phyloP scores from a whole-genome alignment of 2,113 vertebrate species.

The Bettongia penicillata region DNA sequence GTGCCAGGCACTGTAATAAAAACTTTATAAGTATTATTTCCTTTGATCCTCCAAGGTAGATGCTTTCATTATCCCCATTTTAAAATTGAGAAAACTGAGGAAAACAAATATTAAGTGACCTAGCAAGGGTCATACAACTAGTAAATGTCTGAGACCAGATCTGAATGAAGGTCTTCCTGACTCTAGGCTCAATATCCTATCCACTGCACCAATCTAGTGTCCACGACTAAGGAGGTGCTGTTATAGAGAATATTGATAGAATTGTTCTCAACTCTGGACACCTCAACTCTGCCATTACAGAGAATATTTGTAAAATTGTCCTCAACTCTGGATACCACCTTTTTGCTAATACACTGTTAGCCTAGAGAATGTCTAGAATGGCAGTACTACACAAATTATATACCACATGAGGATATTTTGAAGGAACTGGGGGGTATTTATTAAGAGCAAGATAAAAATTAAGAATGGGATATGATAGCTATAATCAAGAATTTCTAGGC shows the following conservation, averaged over 20 bases:
- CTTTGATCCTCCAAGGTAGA: background rate
- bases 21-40: background rate
- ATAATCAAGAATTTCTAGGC: background rate
- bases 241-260: background rate
- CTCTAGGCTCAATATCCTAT: no score
- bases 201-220: background rate
- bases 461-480: background rate
- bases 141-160: background rate
- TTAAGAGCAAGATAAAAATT: background rate
- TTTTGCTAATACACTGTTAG: background rate
- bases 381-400: background rate
- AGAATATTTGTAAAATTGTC: background rate
- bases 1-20: background rate
- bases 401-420: background rate
- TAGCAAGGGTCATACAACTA: background rate
- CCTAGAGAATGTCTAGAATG: background rate
- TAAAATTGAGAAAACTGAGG: background rate
- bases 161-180: no score
- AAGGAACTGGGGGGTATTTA: background rate
- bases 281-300: background rate
- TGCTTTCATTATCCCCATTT: background rate
- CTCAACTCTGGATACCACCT: background rate
- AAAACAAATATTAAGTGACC: background rate
- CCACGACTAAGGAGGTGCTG: background rate
- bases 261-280: background rate